These are phyloP conservation scores for Bubo bubo DNA, from an alignment of 2,113 vertebrate genomes.

Conservation along the genomic window DNA sequence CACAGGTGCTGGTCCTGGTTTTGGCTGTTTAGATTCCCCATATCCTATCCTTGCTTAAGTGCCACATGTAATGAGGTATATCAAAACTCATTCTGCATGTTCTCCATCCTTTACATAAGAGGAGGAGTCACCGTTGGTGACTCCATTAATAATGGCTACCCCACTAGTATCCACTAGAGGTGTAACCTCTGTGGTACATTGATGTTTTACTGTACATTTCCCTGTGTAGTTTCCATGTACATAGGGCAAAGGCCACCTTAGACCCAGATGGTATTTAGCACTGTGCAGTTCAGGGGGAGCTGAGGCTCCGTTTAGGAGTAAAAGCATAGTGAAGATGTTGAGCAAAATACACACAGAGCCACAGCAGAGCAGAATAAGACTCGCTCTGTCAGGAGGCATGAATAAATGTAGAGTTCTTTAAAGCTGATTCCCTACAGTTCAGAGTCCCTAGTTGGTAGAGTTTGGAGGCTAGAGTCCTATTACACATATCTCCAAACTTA, in stretches of 20 bases:
- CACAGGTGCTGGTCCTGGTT: not conserved
- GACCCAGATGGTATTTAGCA: not conserved
- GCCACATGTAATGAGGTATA: not conserved
- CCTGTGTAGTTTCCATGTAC: not conserved
- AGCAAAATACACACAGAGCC: not conserved
- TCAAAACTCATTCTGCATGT: not conserved
- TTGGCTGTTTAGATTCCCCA: not conserved
- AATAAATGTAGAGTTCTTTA: not conserved
- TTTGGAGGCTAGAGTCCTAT: not conserved
- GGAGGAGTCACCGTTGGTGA: not conserved
- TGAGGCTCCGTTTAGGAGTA: not conserved
- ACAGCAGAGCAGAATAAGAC: not conserved
- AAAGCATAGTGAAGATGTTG: not conserved
- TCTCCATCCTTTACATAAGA: not conserved
- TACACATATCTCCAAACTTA: not conserved
- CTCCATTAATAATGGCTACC: not conserved
- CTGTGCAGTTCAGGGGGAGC: not conserved
- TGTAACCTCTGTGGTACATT: not conserved
- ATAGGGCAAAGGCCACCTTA: not conserved
- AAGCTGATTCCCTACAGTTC: not conserved
- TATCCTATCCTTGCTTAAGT: not conserved
- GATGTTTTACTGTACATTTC: not conserved
- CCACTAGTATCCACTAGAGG: rapidly evolving
- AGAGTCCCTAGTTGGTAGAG: not conserved
- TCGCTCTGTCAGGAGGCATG: rapidly evolving